Evolutionary conservation across 2,888 invertebrate species (phyloP), one percentile per base, ranked within the genome.

Genomic region (Panopea generosa): DNA sequence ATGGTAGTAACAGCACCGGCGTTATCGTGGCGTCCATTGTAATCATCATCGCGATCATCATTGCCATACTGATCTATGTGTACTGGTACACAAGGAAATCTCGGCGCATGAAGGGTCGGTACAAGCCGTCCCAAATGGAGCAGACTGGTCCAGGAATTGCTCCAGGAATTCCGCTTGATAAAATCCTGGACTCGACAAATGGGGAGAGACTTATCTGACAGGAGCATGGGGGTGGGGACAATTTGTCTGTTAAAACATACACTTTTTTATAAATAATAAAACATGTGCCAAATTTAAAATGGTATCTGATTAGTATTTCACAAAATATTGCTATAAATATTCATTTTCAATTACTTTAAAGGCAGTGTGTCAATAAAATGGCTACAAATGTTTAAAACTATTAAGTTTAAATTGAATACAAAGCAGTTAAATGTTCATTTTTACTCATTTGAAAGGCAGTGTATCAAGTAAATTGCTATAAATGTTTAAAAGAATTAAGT

Each of bases 41-140:
- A n/a, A 70, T 85, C 50, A 63, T 86, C 40, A 20, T 83, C 16
- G 52, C 83, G 14, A 24, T 88, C 20, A 65, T 87, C 14, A 11
- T 82, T 18, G 60, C 79, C n/a, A 60, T 80, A 11, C 33, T 82
- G 0, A 27, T 84, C 2, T 86, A 84, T 45, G 47, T 69, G 6
- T 45, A 77, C 9, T 88, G 86, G 87, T 77, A 83, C 47, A 55
- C 82, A n/a, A 77, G 77, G 9, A 82, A 78, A 40, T 80, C 78
- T 29, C 77, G 87, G n/a, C 79, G 83, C 18, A 83, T 86, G 76
- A 83, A 84, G 60, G 89, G 89, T 0, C 71, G 77, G 2, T 89
- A 89, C 75, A 86, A 85, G 59, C 89, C 89, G 9, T 86, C 89
- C 3, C 76, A 84, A 59, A 84, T 83, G 57, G 88, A 88, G 60